Conservation (phyloP, 2,888 invertebrate genomes). For the Eupithecia inturbata region DNA sequence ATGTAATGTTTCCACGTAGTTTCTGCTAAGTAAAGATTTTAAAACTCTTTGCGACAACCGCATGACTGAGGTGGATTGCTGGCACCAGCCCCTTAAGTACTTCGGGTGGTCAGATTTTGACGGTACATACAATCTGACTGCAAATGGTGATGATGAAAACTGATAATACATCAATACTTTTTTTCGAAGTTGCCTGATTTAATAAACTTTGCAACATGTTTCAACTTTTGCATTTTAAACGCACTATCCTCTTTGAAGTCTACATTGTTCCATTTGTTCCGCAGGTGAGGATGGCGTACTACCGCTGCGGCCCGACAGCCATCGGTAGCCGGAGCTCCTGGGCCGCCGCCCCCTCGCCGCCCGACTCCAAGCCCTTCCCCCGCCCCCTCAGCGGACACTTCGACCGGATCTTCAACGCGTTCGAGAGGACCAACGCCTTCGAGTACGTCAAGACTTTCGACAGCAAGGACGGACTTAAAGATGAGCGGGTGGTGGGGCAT, state of each 20-base stretch:
- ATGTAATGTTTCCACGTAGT: background rate
- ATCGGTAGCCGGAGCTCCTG: conserved; percentile 83
- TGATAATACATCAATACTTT: background rate
- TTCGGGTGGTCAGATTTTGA: background rate
- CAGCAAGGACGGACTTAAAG: conserved; percentile 44
- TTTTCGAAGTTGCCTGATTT: background rate
- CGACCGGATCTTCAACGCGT: conserved; percentile 81
- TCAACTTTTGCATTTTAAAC: background rate
- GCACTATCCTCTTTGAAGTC: background rate
- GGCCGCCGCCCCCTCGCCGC: conserved; percentile 81
- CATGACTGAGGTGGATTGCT: background rate
- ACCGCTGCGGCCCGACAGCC: conserved; percentile 77
- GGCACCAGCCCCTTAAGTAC: background rate
- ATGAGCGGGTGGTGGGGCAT: conserved; percentile 69
- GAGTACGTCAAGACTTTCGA: conserved; percentile 54
- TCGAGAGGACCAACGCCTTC: conserved; percentile 80
- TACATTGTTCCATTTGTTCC: conserved; percentile 36
- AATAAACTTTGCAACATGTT: background rate
- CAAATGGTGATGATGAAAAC: background rate
- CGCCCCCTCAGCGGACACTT: conserved; percentile 78
- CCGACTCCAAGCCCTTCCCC: conserved; percentile 68
- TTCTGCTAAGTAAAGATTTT: background rate
- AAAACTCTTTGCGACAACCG: conserved; percentile 35
- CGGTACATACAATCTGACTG: background rate
- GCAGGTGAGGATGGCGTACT: conserved; percentile 71